These are phyloP conservation scores for Carassius carassius DNA, from an alignment of 2,113 vertebrate genomes.

Conservation along the genomic window DNA sequence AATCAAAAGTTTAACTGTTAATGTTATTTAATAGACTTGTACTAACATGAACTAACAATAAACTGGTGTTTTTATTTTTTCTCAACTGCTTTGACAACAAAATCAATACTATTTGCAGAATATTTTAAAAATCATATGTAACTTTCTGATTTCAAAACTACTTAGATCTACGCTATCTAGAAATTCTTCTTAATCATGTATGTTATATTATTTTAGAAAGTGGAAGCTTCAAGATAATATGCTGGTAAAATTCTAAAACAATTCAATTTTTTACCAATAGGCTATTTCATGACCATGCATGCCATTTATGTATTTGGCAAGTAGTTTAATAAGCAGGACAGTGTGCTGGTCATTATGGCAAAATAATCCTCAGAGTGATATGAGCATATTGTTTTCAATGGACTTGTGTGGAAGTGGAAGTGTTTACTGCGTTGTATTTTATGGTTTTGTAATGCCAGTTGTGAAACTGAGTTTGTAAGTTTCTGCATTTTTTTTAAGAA, in stretches of 20 bases:
- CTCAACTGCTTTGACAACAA: not conserved
- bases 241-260: not conserved
- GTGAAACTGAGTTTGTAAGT: not conserved
- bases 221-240: not conserved
- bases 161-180: not conserved
- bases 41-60: no score
- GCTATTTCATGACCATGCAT: not conserved
- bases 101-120: not conserved
- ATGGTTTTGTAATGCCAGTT: not conserved
- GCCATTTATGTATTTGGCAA: not conserved
- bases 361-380: not conserved
- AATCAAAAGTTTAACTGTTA: no score
- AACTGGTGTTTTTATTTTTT: not conserved
- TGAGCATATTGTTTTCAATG: not conserved
- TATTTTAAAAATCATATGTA: no score
- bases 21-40: no score
- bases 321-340: not conserved
- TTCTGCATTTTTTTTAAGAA: not conserved
- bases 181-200: not conserved
- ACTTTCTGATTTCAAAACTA: not conserved
- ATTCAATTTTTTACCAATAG: not conserved
- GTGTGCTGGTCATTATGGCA: not conserved
- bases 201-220: not conserved
- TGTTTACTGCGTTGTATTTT: not conserved
- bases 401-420: not conserved